phyloP scores from a whole-genome alignment of 2,113 vertebrate species.

The Oryctolagus cuniculus region mOryCun1.1 NC_091435.1:93910501-93911000 shows the following conservation, averaged over 20 bases:
- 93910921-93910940: background rate
- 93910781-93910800: background rate
- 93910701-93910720: background rate
- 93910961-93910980: constrained; percentile 53
- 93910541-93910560: constrained; percentile 25
- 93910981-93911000: background rate
- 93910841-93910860: background rate
- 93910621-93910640: too few relatives aligned
- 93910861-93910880: too few relatives aligned
- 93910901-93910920: too few relatives aligned
- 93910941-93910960: constrained; percentile 55
- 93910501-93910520: constrained; percentile 56
- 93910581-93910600: background rate
- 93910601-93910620: background rate
- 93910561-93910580: background rate
- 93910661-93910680: background rate
- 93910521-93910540: background rate
- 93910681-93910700: background rate
- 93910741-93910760: background rate
- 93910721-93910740: background rate
- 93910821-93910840: rapidly evolving
- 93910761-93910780: background rate
- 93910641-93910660: background rate
- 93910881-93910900: too few relatives aligned
- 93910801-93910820: background rate